phyloP scores from a whole-genome alignment of 35 echinoderm and acorn worm species.

The Amphiura filiformis region DNA sequence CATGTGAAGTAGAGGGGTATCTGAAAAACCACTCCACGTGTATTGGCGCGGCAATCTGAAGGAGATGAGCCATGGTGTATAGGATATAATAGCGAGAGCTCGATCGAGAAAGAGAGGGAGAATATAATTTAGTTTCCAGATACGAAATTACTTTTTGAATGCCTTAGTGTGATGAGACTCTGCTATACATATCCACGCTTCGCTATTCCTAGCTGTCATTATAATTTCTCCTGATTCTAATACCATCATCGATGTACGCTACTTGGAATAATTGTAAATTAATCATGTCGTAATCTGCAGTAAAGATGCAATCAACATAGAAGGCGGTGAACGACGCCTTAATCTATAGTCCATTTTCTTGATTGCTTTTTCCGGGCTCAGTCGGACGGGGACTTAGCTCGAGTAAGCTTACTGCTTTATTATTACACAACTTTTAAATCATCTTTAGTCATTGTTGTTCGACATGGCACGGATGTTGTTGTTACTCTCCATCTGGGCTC shows the following conservation, averaged over 20 bases:
- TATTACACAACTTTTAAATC: neutral
- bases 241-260: neutral
- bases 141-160: neutral
- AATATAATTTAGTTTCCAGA: constrained; percentile 7
- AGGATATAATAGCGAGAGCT: too few species aligned
- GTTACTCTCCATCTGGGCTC: neutral
- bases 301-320: neutral
- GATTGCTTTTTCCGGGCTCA: neutral
- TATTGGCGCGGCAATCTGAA: neutral
- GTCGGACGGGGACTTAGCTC: neutral
- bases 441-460: too few species aligned
- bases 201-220: neutral
- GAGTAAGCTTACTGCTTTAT: neutral
- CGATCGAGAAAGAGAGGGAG: too few species aligned
- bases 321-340: constrained; percentile 7
- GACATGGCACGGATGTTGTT: neutral
- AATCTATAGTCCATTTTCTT: constrained; percentile 3
- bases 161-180: neutral
- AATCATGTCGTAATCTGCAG: neutral
- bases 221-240: neutral
- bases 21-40: neutral
- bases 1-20: neutral
- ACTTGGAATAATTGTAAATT: constrained; percentile 12
- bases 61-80: too few species aligned
- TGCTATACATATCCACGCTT: neutral